phyloP scores from a whole-genome alignment of 2,888 invertebrate genomes.

The Phymatocera aterrima region DNA sequence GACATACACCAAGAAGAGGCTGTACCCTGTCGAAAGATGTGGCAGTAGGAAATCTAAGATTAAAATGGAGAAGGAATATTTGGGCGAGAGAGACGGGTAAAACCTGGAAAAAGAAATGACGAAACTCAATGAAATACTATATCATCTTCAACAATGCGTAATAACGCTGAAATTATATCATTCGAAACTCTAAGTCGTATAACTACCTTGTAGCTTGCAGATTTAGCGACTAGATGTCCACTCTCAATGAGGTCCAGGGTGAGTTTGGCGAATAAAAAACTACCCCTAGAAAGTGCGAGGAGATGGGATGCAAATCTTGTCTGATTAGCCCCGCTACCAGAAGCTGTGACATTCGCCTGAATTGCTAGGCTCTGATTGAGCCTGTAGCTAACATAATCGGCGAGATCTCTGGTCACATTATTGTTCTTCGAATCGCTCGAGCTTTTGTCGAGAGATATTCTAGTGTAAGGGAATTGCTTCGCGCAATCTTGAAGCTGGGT shows the following conservation, averaged over 20 bases:
- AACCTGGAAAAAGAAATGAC: slow-evolving; percentile 74
- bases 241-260: slow-evolving; percentile 94
- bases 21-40: slow-evolving; percentile 93
- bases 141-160: neutral
- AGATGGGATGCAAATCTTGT: slow-evolving; percentile 92
- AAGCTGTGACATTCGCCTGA: slow-evolving; percentile 86
- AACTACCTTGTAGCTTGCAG: slow-evolving; percentile 90
- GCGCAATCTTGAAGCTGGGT: slow-evolving; percentile 89
- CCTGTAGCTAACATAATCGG: slow-evolving; percentile 91
- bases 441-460: slow-evolving; percentile 84
- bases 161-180: neutral
- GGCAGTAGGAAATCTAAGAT: slow-evolving; percentile 92
- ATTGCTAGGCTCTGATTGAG: slow-evolving; percentile 88
- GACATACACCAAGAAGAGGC: slow-evolving; percentile 91
- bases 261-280: slow-evolving; percentile 93
- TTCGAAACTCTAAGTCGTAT: neutral
- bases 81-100: slow-evolving; percentile 92
- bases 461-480: slow-evolving; percentile 88
- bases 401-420: slow-evolving; percentile 89
- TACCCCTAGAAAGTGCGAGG: slow-evolving; percentile 89
- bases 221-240: slow-evolving; percentile 94
- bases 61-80: slow-evolving; percentile 94
- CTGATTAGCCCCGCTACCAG: slow-evolving; percentile 81
- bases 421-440: slow-evolving; percentile 78
- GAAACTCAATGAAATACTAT: neutral